A percentile compares a stretch with the other conserved stretches of the same genome.
Evolutionary conservation across 1,140 invertebrate genomes (phyloP).

Genomic region (Coptotermes formosanus): DNA sequence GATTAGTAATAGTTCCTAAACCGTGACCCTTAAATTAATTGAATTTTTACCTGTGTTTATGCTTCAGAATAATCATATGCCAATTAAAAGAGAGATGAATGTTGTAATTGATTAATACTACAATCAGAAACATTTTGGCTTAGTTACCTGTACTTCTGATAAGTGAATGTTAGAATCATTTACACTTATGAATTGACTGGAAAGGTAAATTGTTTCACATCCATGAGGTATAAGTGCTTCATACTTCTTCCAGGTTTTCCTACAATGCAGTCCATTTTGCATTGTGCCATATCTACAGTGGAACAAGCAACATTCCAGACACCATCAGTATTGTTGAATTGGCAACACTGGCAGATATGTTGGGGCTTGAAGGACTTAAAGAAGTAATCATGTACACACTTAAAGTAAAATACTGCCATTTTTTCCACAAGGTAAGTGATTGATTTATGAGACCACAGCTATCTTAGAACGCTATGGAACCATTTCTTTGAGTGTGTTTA

Average conservation of each 20-base stretch:
- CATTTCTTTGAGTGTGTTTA: neutral
- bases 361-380: conserved; percentile 84
- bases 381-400: conserved; percentile 84
- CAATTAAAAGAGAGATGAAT: too few species aligned
- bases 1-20: too few species aligned
- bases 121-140: too few species aligned
- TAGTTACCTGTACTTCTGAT: too few species aligned
- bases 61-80: too few species aligned
- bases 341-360: conserved; percentile 81
- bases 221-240: too few species aligned
- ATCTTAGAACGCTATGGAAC: conserved; percentile 11
- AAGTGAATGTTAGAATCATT: too few species aligned
- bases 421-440: conserved; percentile 77
- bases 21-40: too few species aligned
- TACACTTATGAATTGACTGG: too few species aligned
- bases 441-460: neutral
- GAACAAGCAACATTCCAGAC: conserved; percentile 74
- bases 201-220: too few species aligned
- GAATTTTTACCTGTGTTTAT: too few species aligned
- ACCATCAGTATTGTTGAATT: conserved; percentile 82
- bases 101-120: too few species aligned
- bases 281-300: conserved; percentile 89
- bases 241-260: conserved; percentile 60
- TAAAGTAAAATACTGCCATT: conserved; percentile 87
- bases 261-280: conserved; percentile 84